Conservation (phyloP, 53 echinoderm and acorn worm species). For the Luidia sarsii region DNA sequence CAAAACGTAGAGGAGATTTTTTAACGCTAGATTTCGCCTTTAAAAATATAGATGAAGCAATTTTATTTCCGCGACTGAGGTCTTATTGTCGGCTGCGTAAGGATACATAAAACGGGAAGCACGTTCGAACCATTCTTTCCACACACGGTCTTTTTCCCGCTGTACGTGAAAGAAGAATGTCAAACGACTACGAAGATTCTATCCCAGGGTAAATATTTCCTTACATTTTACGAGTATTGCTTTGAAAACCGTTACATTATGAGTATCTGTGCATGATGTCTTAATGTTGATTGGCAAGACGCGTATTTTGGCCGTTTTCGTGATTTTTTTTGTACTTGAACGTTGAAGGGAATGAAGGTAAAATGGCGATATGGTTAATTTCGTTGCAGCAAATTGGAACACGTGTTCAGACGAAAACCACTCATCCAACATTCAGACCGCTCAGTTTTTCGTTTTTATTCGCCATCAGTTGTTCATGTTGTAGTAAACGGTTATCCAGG, state of each 20-base stretch:
- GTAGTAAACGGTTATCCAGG: too few species aligned
- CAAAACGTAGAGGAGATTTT: background rate
- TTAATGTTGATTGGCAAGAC: too few species aligned
- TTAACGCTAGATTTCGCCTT: too few species aligned
- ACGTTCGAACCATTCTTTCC: slow-evolving; percentile 11
- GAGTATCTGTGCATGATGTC: too few species aligned
- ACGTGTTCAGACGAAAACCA: too few species aligned
- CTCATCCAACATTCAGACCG: too few species aligned
- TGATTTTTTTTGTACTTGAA: slow-evolving; percentile 11
- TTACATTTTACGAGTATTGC: background rate
- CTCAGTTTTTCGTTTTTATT: too few species aligned
- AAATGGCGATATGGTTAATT: slow-evolving; percentile 43
- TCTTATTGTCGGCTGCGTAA: slow-evolving; percentile 36
- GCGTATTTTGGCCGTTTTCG: background rate
- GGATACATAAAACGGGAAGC: slow-evolving; percentile 7
- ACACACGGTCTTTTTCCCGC: slow-evolving; percentile 53
- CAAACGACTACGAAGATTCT: slow-evolving; percentile 60
- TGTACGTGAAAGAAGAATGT: slow-evolving; percentile 56
- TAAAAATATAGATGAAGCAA: too few species aligned
- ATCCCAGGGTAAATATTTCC: slow-evolving; percentile 34
- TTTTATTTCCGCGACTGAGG: background rate
- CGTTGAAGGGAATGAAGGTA: background rate
- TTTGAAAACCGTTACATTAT: background rate
- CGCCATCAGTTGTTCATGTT: too few species aligned
- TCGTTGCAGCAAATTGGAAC: background rate